Evolutionary conservation across 2,888 invertebrate species (phyloP), one percentile per base, ranked within the genome.

Genomic region (Cephus runcator): DNA sequence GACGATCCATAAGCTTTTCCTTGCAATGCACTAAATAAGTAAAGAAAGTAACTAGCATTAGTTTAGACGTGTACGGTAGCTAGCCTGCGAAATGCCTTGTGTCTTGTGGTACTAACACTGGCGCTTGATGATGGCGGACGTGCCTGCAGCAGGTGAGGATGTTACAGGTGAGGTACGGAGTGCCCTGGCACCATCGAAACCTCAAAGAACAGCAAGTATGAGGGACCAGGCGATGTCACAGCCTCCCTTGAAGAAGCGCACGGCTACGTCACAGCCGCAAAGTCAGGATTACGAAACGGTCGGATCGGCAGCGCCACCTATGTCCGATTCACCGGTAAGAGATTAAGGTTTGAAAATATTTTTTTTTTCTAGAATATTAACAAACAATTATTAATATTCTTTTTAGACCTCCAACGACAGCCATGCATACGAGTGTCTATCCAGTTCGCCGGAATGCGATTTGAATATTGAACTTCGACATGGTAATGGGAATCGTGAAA

Each of bases 191-290:
- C 96, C 96, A 23, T 94, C 96, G 78, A 97, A 97, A 91, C 97
- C 97, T 30, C 96, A 97, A 90, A 93, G 97, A 82, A 96, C 96
- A 31, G 96, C 97, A 73, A 97, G 97, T 90, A 96, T 97, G 95
- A 93, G 97, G 85, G 97, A 96, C 91, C 93, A 95, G 79, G 82
- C 84, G 11, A 80, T 85, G 76, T 83, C 83, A 23, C 88, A 89
- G 75, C 88, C 87, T 11, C 81, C 88, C 31, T 77, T 87, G 56
- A 88, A 75, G 74, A 75, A 71, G 77, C 77, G 76, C 69, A 34
- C 69, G 30, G 71, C 68, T 15, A 33, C 73, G 35, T 31, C 31
- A 74, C 15, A 34, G 69, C 4, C 35, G 30, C 68, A 31, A 69
- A 79, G 76, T 81, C 84, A 85, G 76, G 86, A 88, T 78, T 90